Conservation (phyloP, 2,113 vertebrate genomes). For the Melanostigma gelatinosum region DNA sequence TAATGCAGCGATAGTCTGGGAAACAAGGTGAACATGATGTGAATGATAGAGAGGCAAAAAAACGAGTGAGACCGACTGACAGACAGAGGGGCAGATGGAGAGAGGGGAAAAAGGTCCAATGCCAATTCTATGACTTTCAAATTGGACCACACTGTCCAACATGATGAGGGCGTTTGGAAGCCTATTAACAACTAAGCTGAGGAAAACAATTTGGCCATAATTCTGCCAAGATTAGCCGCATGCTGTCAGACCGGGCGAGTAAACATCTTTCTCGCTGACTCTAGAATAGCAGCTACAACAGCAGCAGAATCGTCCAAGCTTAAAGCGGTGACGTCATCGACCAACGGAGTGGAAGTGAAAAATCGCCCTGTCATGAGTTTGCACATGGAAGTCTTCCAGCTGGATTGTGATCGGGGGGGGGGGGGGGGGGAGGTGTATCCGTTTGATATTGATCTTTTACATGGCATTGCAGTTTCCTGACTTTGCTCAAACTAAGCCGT, state of each 20-base stretch:
- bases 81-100: conserved; percentile 63
- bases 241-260: conserved; percentile 40
- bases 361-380: conserved; percentile 31
- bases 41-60: conserved; percentile 25
- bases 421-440: too few species aligned
- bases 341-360: background rate
- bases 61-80: background rate
- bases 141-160: conserved; percentile 37
- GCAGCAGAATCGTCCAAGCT: conserved; percentile 20
- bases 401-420: background rate
- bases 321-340: background rate
- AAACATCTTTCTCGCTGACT: conserved; percentile 9
- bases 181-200: conserved; percentile 53
- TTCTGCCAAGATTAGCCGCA: conserved; percentile 42
- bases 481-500: background rate
- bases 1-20: background rate
- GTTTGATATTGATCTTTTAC: conserved; percentile 24
- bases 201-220: conserved; percentile 20
- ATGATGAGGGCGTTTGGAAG: conserved; percentile 50
- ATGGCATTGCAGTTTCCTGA: conserved; percentile 26
- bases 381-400: conserved; percentile 8
- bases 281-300: background rate
- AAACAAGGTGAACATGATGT: conserved; percentile 25
- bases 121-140: conserved; percentile 67
- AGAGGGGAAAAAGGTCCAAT: background rate